Conservation (phyloP, 1,140 invertebrate genomes). For the silkworm (Bombyx mori) region ASM3026992v2 NC_085119.1:12429501-12430000, state of each 20-base stretch:
- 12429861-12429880: too few species aligned
- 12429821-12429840: too few species aligned
- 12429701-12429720: constrained; percentile 27
- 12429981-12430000: too few species aligned
- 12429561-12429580: constrained; percentile 14
- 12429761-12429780: constrained; percentile 20
- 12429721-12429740: constrained; percentile 26
- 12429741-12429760: constrained; percentile 12
- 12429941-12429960: too few species aligned
- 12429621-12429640: constrained; percentile 4
- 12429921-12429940: too few species aligned
- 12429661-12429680: constrained; percentile 1
- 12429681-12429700: constrained; percentile 17
- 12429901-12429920: too few species aligned
- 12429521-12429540: constrained; percentile 22
- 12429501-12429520: constrained; percentile 22
- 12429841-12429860: too few species aligned
- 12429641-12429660: constrained; percentile 3
- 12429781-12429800: too few species aligned
- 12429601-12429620: constrained; percentile 5
- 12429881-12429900: too few species aligned
- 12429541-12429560: constrained; percentile 22
- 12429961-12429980: too few species aligned
- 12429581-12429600: constrained; percentile 5
- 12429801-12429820: too few species aligned